phyloP scores from a whole-genome alignment of 2,888 invertebrate species.

The Limnephilus auricula region DNA sequence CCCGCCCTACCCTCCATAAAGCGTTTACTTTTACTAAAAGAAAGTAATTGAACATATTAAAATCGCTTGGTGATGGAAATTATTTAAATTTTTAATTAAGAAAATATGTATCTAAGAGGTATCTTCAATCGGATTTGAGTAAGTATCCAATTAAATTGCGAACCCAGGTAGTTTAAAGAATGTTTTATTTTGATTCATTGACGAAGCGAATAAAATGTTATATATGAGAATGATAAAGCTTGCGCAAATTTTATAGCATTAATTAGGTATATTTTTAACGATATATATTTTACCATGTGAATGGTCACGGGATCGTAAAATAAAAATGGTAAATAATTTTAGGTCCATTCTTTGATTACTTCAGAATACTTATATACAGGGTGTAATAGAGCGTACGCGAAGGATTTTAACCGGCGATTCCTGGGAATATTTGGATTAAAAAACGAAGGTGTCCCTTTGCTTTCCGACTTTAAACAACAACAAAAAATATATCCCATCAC shows the following conservation, averaged over 20 bases:
- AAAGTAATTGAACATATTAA: too few species aligned
- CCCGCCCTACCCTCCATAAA: too few species aligned
- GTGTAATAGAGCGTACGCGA: too few species aligned
- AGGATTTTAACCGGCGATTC: too few species aligned
- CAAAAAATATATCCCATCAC: too few species aligned
- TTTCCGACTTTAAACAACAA: too few species aligned
- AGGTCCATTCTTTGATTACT: not conserved
- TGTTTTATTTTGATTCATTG: not conserved
- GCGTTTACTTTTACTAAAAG: too few species aligned
- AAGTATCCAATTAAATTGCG: not conserved
- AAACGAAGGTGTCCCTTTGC: too few species aligned
- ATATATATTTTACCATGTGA: not conserved
- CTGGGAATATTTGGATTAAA: too few species aligned
- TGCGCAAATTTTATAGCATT: conserved; percentile 20
- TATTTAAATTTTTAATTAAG: too few species aligned
- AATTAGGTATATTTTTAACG: conserved; percentile 29
- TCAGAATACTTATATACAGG: not conserved
- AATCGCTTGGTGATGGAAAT: too few species aligned
- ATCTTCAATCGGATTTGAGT: not conserved
- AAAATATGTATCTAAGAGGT: too few species aligned
- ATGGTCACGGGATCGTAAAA: conserved; percentile 11
- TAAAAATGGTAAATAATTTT: not conserved
- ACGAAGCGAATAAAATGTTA: not conserved
- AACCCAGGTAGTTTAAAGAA: not conserved
- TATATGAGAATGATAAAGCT: not conserved